Base-by-base conservation (phyloP, 1,140 invertebrate genomes). In the Sinonovacula constricta region DNA sequence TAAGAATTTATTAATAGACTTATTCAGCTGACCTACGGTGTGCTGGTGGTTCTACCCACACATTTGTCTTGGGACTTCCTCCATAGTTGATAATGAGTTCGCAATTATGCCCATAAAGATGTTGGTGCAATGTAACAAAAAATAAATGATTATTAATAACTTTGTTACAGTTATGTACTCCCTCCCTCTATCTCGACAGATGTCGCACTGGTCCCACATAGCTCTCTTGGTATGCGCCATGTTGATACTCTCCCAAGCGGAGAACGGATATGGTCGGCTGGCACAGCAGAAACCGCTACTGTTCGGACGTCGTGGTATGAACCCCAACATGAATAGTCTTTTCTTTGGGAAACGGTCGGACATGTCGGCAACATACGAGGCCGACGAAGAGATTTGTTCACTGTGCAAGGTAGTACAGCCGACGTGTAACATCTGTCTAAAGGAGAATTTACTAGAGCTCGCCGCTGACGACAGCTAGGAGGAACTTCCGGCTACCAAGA, bases 301-400 rank as follows among this genome's bases (percentile, higher is more conserved):
- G 18, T 87, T 85, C 39, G 86, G 86, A 33, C 69, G 84, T 45
- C 36, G 86, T 59, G 84, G 84, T 36, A 80, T 86, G 49, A 84
- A 84, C 59, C 86, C 86, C 14, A 85, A 87, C 54, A 85, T 87
- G 82, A 86, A 85, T 81, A 87, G 86, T 76, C 67, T 87, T 56
- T 86, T 87, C 74, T 87, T 87, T 62, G 86, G 86, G 22, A 87
- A 87, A 69, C 66, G 86, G n/a, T 24, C 65, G 30, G 65, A 78
- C 34, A 28, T 78, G 15, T 56, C 51, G 26, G 22, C 39, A 4
- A 56, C 65, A 7, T 69, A 69, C 26, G 66, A 78, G 18, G 56
- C 56, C 56, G 66, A 69, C 4, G 66, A 78, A 4, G 75, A 78
- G 34, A 63, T 78, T 24, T 78, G 75, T 53, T 28, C 65, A 3